Base-by-base conservation (phyloP, 2,888 invertebrate genomes). In the Bombylius discolor region DNA sequence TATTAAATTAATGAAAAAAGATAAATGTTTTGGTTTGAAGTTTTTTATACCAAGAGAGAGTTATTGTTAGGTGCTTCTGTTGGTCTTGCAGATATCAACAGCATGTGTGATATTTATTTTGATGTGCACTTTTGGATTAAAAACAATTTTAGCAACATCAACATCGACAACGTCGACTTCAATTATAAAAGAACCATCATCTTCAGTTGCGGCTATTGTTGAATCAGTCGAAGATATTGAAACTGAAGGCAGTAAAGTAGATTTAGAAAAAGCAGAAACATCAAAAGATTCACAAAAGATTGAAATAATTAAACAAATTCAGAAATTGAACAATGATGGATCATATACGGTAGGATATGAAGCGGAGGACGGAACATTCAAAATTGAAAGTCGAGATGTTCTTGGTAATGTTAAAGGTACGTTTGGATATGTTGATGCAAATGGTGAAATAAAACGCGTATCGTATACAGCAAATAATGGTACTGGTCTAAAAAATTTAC, bases 261-360 rank as follows among this genome's bases (percentile, higher is more conserved):
- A 63, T 60, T 56, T 63, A 34, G 63, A 63, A n/a, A 60, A 60
- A 39, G 60, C 81, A 45, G 85, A 85, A 72, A 81, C 82, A 5
- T 42, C 39, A 4, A 82, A 80, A 61, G 83, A 84, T 62, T 81
- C 83, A 52, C 76, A 79, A 47, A 84, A 85, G 71, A 80, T 86
- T 23, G 86, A 87, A 68, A 89, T 89, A 64, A 81, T 89, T 34
- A 88, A 89, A 68, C 86, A 88, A 71, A 87, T 90, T 63, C 82
- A 87, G 61, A 80, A 85, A 67, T 77, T 89, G 4, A 89, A 89
- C 68, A 84, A 86, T 53, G 89, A 89, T 68, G 89, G 89, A 36
- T 87, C 88, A 0, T 89, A 89, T 67, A 88, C 89, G 0, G 87
- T 87, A 60, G 89, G 89, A 1, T 89, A 87, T 67, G 89, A 89